Evolutionary conservation across 2,797 vertebrate genomes (phyloP).

Genomic region (Crypturellus tataupa): DNA sequence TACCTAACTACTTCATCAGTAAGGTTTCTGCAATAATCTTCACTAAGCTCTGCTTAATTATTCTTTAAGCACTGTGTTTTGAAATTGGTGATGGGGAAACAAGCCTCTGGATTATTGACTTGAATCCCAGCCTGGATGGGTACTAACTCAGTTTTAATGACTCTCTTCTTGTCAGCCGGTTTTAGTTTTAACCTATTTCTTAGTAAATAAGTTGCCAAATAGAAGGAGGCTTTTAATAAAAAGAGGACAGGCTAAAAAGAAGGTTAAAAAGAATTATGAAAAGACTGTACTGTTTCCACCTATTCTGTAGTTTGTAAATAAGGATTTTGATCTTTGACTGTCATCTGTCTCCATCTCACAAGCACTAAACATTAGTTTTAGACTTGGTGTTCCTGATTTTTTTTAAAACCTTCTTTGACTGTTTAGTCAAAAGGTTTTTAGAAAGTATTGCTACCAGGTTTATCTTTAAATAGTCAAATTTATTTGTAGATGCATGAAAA

Average conservation of each 20-base stretch:
- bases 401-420: not conserved
- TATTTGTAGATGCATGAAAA: not conserved
- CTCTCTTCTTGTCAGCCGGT: not conserved
- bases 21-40: not conserved
- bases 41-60: not conserved
- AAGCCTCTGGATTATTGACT: not conserved
- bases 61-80: not conserved
- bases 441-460: not conserved
- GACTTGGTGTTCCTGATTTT: not conserved
- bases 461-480: not conserved
- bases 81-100: not conserved
- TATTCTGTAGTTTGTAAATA: not conserved
- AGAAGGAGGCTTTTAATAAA: not conserved
- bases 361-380: not conserved
- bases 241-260: not conserved
- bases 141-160: not conserved
- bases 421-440: not conserved
- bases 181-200: not conserved
- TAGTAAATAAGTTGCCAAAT: not conserved
- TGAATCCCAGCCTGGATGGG: not conserved
- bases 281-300: not conserved
- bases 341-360: not conserved
- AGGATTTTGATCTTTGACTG: not conserved
- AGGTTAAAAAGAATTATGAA: not conserved
- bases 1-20: not conserved